Evolutionary conservation across 2,888 invertebrate species (phyloP).

Genomic region (Folsomia candida): DNA sequence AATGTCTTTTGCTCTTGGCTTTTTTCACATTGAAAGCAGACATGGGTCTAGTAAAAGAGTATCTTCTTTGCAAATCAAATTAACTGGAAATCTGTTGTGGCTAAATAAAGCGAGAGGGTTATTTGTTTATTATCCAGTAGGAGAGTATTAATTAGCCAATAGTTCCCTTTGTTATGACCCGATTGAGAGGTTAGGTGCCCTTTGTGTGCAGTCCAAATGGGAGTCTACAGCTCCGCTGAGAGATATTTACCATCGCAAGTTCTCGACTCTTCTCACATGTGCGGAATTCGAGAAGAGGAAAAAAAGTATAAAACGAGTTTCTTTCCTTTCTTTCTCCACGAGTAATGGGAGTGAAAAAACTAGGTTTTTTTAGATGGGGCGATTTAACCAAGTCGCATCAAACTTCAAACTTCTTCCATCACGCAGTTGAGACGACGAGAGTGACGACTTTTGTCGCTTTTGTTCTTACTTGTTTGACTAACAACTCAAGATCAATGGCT

Average conservation of each 20-base stretch:
- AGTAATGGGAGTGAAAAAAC: neutral
- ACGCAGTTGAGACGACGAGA: neutral
- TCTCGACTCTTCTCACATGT: neutral
- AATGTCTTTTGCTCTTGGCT: no score
- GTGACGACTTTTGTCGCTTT: neutral
- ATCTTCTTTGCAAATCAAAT: neutral
- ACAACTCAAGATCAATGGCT: slow-evolving; percentile 10
- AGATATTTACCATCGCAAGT: neutral
- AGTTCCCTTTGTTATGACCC: neutral
- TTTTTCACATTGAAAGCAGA: no score
- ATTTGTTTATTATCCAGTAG: no score
- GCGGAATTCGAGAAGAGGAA: no score
- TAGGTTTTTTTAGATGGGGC: neutral
- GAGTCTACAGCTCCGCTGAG: neutral
- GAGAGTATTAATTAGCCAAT: neutral
- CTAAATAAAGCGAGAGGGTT: no score
- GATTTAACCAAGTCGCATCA: neutral
- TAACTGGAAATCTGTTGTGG: neutral
- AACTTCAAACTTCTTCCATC: no score
- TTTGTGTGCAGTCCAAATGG: neutral
- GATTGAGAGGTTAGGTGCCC: neutral
- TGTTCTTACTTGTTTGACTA: no score
- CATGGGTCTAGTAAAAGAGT: no score
- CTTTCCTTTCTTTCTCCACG: neutral
- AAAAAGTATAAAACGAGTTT: no score